Conservation (phyloP, 2,888 invertebrate genomes). For the Pterostichus madidus region DNA sequence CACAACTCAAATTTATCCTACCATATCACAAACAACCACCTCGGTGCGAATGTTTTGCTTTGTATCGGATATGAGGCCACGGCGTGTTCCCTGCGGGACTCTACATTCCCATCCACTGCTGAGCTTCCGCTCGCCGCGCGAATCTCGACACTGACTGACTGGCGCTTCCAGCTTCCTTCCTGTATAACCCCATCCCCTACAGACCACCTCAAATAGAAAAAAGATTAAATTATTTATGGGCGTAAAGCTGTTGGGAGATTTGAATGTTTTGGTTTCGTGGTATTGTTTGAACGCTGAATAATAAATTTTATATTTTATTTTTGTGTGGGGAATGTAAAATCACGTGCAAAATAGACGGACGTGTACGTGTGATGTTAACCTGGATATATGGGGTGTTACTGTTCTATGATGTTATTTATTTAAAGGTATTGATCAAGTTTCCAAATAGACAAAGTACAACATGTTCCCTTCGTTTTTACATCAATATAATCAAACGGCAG, state of each 20-base stretch:
- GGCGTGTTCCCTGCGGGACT: constrained; percentile 32
- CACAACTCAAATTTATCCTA: too few relatives aligned
- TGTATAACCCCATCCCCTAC: constrained; percentile 13
- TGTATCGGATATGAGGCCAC: constrained; percentile 30
- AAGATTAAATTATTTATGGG: constrained; percentile 30
- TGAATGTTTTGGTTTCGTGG: constrained; percentile 36
- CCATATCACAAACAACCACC: too few relatives aligned
- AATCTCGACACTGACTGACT: constrained; percentile 56
- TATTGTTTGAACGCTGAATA: constrained; percentile 26
- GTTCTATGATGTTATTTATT: not conserved
- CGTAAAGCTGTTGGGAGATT: constrained; percentile 13
- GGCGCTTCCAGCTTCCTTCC: constrained; percentile 9
- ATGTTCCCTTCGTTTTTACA: too few relatives aligned
- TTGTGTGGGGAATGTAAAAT: constrained; percentile 32
- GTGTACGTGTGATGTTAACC: not conserved
- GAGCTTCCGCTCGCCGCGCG: constrained; percentile 31
- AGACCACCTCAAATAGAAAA: constrained; percentile 14
- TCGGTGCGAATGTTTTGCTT: constrained; percentile 23
- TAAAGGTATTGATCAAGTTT: not conserved
- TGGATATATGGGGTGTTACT: not conserved
- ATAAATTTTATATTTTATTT: constrained; percentile 40
- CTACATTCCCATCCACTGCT: not conserved
- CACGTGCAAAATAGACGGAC: constrained; percentile 8
- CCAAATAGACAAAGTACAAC: too few relatives aligned
- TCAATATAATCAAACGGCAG: too few relatives aligned